Evolutionary conservation across 2,888 invertebrate genomes (phyloP).

Genomic region (Dicranocentrus wangi): DNA sequence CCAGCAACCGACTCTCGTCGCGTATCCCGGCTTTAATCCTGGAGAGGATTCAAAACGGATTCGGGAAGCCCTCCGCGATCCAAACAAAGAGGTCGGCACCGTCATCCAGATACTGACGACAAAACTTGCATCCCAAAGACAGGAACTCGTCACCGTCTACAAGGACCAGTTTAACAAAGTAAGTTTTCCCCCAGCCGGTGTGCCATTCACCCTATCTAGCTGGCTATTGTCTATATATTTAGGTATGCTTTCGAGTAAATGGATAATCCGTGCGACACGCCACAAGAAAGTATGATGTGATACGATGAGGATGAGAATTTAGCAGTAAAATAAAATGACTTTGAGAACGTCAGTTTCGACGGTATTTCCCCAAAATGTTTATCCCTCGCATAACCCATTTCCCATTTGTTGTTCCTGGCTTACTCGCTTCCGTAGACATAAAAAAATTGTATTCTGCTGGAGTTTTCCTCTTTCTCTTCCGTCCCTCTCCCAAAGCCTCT

Average conservation of each 20-base stretch:
- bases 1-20: slow-evolving; percentile 55
- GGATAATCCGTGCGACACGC: background rate
- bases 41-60: slow-evolving; percentile 54
- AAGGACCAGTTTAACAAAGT: slow-evolving; percentile 62
- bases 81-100: slow-evolving; percentile 74
- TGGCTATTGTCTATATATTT: too few species aligned
- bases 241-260: background rate
- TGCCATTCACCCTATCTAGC: too few species aligned
- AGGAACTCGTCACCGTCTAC: slow-evolving; percentile 62
- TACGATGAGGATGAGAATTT: background rate
- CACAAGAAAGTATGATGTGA: slow-evolving; percentile 3
- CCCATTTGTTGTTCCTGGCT: background rate
- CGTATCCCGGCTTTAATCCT: slow-evolving; percentile 43
- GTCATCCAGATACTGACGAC: slow-evolving; percentile 74
- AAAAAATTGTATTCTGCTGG: background rate
- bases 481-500: too few species aligned
- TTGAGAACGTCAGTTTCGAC: background rate
- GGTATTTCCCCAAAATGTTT: background rate
- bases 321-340: slow-evolving; percentile 1
- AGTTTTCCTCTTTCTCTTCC: too few species aligned
- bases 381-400: background rate
- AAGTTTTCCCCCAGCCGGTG: slow-evolving; percentile 10
- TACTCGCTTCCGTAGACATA: background rate
- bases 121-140: slow-evolving; percentile 75
- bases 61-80: slow-evolving; percentile 54